A percentile compares a stretch with the other conserved stretches of the same genome.
Conservation (phyloP, 2,797 vertebrate species). For the Neosilurus mollespiculum region DNA sequence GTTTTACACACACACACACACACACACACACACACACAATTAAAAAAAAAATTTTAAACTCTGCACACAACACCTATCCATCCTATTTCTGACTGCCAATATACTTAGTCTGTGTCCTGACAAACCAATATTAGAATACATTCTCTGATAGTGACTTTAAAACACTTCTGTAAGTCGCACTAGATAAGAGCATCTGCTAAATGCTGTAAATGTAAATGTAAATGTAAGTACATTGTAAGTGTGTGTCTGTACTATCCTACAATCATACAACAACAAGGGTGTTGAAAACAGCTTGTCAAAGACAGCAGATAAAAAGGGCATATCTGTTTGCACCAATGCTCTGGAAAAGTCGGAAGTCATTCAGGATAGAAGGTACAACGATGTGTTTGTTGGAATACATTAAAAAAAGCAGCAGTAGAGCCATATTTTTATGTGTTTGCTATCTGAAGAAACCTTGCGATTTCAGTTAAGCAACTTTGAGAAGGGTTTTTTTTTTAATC, state of each 20-base stretch:
- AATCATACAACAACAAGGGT: not conserved
- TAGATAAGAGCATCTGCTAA: too few species aligned
- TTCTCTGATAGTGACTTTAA: too few species aligned
- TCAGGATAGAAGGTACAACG: slow-evolving; percentile 7
- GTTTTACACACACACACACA: too few species aligned
- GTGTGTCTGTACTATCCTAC: not conserved
- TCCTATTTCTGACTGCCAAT: too few species aligned
- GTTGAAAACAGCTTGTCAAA: slow-evolving; percentile 25
- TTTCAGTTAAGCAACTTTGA: not conserved
- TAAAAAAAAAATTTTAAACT: too few species aligned
- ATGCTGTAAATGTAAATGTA: too few species aligned
- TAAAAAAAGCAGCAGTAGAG: not conserved
- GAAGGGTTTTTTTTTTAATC: not conserved
- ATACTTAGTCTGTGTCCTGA: too few species aligned
- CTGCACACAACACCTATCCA: too few species aligned
- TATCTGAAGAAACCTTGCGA: slow-evolving; percentile 2
- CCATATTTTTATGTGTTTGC: slow-evolving; percentile 13
- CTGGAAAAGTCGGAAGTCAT: not conserved
- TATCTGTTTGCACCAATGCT: not conserved
- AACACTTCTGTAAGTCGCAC: too few species aligned
- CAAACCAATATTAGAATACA: too few species aligned
- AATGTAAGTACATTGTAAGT: not conserved
- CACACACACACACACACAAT: too few species aligned
- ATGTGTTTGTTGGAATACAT: slow-evolving; percentile 8
- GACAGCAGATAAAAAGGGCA: slow-evolving; percentile 12